Conservation (phyloP, 2,113 vertebrate species). For the Hepsetus odoe region DNA sequence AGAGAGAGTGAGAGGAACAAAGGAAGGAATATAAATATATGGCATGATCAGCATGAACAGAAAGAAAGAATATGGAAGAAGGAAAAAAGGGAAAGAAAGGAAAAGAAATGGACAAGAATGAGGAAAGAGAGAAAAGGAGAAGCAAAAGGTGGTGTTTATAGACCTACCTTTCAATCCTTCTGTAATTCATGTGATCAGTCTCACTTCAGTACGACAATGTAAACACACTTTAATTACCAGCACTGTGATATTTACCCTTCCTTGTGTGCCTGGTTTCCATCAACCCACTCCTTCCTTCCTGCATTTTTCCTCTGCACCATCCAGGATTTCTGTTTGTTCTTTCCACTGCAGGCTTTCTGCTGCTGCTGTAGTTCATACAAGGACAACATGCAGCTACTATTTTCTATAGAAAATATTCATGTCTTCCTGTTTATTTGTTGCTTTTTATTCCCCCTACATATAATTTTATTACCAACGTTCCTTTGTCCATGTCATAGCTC, state of each 20-base stretch:
- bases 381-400: not conserved
- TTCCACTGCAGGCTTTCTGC: conserved; percentile 24
- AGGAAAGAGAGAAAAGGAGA: conserved; percentile 13
- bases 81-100: too few relatives aligned
- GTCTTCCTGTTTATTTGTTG: not conserved
- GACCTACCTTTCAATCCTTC: conserved; percentile 60
- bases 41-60: too few relatives aligned
- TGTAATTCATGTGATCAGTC: conserved; percentile 63
- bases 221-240: conserved; percentile 74
- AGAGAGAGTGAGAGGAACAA: conserved; percentile 18
- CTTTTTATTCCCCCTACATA: not conserved
- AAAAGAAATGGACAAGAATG: too few relatives aligned
- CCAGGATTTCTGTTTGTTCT: conserved; percentile 48
- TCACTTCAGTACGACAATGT: conserved; percentile 61
- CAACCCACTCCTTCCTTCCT: conserved; percentile 49
- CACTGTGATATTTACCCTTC: conserved; percentile 67
- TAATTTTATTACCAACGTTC: not conserved
- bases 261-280: conserved; percentile 60
- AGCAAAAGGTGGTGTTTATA: conserved; percentile 64
- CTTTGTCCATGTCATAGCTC: too few relatives aligned
- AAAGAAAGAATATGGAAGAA: too few relatives aligned
- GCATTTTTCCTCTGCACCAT: not conserved
- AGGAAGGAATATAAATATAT: too few relatives aligned
- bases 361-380: conserved; percentile 8
- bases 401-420: not conserved